Evolutionary conservation across 1,140 invertebrate genomes (phyloP), one percentile per base, ranked within the genome.

Genomic region (Holcopasites calliopsidis): DNA sequence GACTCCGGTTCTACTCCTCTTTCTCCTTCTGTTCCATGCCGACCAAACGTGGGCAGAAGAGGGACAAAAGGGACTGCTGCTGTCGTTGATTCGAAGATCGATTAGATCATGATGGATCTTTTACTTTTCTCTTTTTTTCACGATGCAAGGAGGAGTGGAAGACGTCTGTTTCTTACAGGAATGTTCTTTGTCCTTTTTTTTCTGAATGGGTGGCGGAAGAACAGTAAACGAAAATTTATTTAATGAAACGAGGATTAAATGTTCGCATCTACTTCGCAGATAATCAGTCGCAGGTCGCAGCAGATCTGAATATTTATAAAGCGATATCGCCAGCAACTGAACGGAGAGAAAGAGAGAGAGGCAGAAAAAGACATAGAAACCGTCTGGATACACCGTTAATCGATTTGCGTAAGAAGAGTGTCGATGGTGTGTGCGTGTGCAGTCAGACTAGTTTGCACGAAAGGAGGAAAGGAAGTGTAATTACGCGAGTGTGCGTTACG

Each of bases 331-430:
- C 62, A 33, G 42, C 42, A 44, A 50, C 8, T n/a, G 2, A 18
- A 26, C n/a, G n/a, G 18, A 18, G 64, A 6, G 44, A 1, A 23
- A 5, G 11, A 23, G 28, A 8, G 10, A 8, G 62, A n/a, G 42
- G n/a, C 1, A 44, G 26, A 35, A 16, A 42, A 28, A 38, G 33
- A 35, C 26, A 55, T 42, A 42, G 61, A 40, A 42, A 52, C 28
- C 68, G 57, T 55, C 75, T 77, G 77, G 71, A 81, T 70, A 68
- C 52, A 80, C 81, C 81, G 82, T 83, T 84, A 84, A 84, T 84
- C 80, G 72, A 84, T 84, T 84, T 83, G 72, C 82, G 79, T 83
- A 83, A 76, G 80, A 73, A 52, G 60, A 40, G 28, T 47, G 49
- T 40, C 49, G 61, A 47, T 57, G 60, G 26, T 5, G 31, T 13